Conservation (phyloP, 2,113 vertebrate genomes). For the Callithrix jacchus region DNA sequence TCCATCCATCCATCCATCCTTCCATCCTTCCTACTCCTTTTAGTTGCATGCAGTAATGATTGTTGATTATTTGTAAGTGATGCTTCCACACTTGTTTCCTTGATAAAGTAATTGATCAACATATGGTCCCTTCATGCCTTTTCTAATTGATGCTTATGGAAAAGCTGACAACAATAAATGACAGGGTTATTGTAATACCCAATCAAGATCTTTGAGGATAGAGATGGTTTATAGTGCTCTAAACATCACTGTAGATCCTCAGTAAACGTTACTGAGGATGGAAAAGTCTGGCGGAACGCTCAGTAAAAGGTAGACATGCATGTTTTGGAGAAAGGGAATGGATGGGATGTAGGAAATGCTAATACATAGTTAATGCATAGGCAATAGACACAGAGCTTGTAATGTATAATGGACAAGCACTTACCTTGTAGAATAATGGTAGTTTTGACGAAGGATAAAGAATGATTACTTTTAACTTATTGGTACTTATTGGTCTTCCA, state of each 20-base stretch:
- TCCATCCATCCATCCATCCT: no score
- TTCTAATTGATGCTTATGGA: constrained; percentile 11
- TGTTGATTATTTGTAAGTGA: neutral
- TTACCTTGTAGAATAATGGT: neutral
- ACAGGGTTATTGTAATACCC: neutral
- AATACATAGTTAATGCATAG: neutral
- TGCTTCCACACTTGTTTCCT: constrained; percentile 1
- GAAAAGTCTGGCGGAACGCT: neutral
- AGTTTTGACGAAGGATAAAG: neutral
- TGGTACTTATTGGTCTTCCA: neutral
- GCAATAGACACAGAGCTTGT: neutral
- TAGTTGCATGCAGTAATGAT: neutral
- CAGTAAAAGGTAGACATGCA: neutral
- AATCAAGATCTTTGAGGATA: neutral
- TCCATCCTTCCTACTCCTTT: neutral
- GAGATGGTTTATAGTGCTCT: neutral
- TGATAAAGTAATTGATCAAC: constrained; percentile 41
- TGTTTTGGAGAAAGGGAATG: neutral
- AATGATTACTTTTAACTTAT: constrained; percentile 29
- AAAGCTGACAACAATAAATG: neutral
- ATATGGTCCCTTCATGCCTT: constrained; percentile 29
- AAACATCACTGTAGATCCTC: neutral
- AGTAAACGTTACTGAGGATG: neutral
- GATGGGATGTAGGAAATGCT: neutral
- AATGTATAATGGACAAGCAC: neutral